Evolutionary conservation across 2,888 invertebrate genomes (phyloP).

Genomic region (Phanerotoma sp.): DNA sequence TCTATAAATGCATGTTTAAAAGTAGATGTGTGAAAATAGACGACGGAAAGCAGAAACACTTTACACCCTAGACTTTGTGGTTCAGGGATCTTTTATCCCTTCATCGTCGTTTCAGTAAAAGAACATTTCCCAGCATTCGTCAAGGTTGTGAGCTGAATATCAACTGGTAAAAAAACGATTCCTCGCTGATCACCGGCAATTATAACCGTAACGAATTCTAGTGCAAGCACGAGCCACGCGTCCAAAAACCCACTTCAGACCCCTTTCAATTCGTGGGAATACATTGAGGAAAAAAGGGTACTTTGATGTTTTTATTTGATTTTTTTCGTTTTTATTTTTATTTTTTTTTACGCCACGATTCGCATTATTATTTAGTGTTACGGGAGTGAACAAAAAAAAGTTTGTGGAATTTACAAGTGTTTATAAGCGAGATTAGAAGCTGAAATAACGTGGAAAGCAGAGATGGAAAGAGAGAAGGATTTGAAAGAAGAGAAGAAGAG

Average conservation of each 20-base stretch:
- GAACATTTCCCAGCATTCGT: neutral
- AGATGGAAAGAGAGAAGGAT: too few relatives aligned
- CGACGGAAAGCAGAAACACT: neutral
- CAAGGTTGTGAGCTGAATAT: constrained; percentile 4
- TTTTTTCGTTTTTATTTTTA: too few relatives aligned
- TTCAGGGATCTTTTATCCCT: neutral
- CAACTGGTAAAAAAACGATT: constrained; percentile 40
- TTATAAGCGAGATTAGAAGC: neutral
- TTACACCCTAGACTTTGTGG: constrained; percentile 8
- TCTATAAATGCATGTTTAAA: too few relatives aligned
- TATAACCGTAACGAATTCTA: constrained; percentile 51
- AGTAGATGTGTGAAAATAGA: neutral
- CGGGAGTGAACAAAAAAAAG: constrained; percentile 3
- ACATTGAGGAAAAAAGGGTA: too few relatives aligned
- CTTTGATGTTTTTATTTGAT: too few relatives aligned
- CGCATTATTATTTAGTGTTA: too few relatives aligned
- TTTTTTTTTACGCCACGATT: too few relatives aligned
- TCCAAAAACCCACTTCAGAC: neutral
- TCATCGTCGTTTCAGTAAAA: neutral
- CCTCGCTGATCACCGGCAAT: constrained; percentile 52
- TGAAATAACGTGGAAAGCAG: neutral
- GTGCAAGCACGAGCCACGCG: constrained; percentile 20
- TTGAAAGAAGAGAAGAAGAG: neutral
- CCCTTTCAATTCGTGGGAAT: constrained; percentile 13
- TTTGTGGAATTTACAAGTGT: constrained; percentile 6